These are phyloP conservation scores for Sciurus niger DNA, from an alignment of 2,113 vertebrate species.

Conservation along the genomic window DNA sequence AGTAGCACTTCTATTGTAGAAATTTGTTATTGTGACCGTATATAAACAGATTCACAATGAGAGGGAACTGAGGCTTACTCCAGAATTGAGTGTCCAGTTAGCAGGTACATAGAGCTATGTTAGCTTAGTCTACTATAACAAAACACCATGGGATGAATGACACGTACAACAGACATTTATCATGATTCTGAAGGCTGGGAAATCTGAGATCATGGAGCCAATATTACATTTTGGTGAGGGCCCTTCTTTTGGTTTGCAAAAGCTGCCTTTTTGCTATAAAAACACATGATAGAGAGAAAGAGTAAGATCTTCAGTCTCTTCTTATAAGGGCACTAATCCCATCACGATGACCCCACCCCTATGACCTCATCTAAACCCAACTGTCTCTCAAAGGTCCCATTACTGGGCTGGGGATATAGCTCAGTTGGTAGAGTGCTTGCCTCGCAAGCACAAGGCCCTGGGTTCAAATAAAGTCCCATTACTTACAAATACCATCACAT, in stretches of 20 bases:
- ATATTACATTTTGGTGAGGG: background rate
- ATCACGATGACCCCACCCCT: background rate
- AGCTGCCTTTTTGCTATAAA: background rate
- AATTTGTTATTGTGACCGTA: background rate
- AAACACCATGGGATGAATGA: background rate
- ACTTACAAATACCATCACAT: background rate
- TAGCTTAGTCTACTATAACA: background rate
- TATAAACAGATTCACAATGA: background rate
- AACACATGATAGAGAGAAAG: background rate
- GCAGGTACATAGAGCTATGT: background rate
- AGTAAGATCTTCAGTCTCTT: background rate
- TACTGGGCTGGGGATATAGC: too few species aligned
- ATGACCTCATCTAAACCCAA: background rate
- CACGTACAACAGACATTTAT: background rate
- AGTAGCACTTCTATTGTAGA: background rate
- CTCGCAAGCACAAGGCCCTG: too few species aligned
- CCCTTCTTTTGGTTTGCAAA: background rate
- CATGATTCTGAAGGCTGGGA: background rate
- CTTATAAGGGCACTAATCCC: background rate
- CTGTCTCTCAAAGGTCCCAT: background rate
- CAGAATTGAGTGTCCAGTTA: background rate
- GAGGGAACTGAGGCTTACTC: background rate
- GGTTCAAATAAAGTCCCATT: background rate
- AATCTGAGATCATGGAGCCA: background rate
- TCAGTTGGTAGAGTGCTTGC: too few species aligned